These are phyloP conservation scores for Palythoa grandis DNA, from an alignment of 92 coral and sea anemone genomes.

Conservation along the genomic window DNA sequence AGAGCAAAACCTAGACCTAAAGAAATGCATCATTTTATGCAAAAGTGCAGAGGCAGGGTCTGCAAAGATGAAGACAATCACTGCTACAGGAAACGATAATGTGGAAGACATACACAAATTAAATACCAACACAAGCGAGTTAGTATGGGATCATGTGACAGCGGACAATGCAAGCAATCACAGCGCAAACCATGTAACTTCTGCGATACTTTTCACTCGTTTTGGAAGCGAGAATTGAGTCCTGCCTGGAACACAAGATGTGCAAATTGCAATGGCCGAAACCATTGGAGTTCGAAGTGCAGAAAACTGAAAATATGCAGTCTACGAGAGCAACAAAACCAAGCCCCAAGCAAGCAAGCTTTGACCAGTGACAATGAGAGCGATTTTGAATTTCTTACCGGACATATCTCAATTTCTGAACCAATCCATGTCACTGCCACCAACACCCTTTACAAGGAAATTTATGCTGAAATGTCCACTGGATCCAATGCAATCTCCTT, in stretches of 20 bases:
- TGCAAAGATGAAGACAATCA: background rate
- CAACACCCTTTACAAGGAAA: conserved; percentile 16
- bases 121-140: conserved; percentile 13
- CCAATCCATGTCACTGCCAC: background rate
- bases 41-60: background rate
- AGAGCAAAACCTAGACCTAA: background rate
- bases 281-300: conserved; percentile 43
- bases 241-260: conserved; percentile 48
- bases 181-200: conserved; percentile 29
- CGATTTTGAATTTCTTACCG: too few relatives aligned
- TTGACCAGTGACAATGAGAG: too few relatives aligned
- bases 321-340: conserved; percentile 24
- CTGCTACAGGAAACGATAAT: background rate
- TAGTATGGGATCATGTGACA: background rate
- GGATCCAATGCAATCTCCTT: conserved; percentile 34
- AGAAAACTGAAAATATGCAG: background rate
- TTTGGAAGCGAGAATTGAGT: conserved; percentile 39
- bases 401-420: too few relatives aligned
- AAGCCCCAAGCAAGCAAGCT: background rate
- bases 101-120: conserved; percentile 41
- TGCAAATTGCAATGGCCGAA: conserved; percentile 47
- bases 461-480: conserved; percentile 42
- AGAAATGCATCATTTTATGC: conserved; percentile 9
- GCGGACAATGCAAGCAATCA: conserved; percentile 2
- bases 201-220: conserved; percentile 42